A percentile compares a stretch with the other conserved stretches of the same genome.
Conservation (phyloP, 2,888 invertebrate species). For the Maniola hyperantus region DNA sequence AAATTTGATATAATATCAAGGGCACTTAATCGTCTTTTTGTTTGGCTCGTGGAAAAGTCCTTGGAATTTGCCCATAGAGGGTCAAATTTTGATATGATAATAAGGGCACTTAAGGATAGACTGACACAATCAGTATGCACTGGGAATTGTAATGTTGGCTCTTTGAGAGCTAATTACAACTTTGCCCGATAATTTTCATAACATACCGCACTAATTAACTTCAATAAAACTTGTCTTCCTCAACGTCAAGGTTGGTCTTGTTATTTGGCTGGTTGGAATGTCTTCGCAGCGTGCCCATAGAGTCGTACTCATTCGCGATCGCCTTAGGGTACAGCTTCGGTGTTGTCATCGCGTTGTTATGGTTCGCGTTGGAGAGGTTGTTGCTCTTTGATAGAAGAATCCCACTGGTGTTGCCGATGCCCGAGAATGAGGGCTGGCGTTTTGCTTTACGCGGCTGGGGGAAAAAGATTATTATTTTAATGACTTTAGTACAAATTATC, state of each 20-base stretch:
- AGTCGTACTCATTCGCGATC: constrained; percentile 89
- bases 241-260: constrained; percentile 83
- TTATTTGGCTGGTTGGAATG: constrained; percentile 89
- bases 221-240: constrained; percentile 87
- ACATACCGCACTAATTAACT: not conserved
- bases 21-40: not conserved
- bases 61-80: not conserved
- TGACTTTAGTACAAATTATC: not conserved
- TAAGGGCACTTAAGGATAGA: too few relatives aligned
- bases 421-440: constrained; percentile 88
- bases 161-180: not conserved
- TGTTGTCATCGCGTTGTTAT: constrained; percentile 81
- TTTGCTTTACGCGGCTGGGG: constrained; percentile 81
- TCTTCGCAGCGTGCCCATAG: constrained; percentile 87
- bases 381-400: constrained; percentile 81
- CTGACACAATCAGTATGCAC: not conserved
- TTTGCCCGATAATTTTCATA: not conserved
- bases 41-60: not conserved
- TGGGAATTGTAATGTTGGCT: not conserved
- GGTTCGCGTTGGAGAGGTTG: constrained; percentile 84
- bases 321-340: constrained; percentile 88
- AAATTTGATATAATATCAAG: not conserved
- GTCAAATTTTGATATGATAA: too few relatives aligned
- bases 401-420: constrained; percentile 76
- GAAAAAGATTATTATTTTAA: constrained; percentile 19